Base-by-base conservation (phyloP, 2,888 invertebrate genomes). In the Parascotia fuliginaria region DNA sequence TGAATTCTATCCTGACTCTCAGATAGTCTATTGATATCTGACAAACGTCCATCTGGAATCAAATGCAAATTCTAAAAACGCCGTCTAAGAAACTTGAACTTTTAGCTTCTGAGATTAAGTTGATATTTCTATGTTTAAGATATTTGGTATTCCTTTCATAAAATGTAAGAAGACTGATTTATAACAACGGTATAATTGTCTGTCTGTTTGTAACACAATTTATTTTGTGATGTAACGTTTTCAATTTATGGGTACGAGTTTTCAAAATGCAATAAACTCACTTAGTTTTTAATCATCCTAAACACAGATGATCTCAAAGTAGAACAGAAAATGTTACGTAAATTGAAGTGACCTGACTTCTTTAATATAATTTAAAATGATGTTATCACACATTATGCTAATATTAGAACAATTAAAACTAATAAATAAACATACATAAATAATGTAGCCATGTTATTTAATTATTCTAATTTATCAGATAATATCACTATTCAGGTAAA, bases 151-250 rank as follows among this genome's bases (percentile, higher is more conserved):
- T 46, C 14, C n/a, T 13, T 44, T 58, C 31, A 33, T 27, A 37
- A 14, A 45, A 45, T 31, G 49, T 42, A 64, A 46, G 22, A 42
- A 39, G 24, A 43, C 44, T 31, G 75, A 80, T 81, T 81, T 83
- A 79, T 78, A 76, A 74, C 70, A 62, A 68, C 56, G 57, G 63
- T 72, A 70, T 79, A 77, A 81, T 82, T 79, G 75, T 80, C 71
- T 56, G 70, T 73, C 67, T 67, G 72, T 69, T 43, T 40, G 60
- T 66, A 4, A 7, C 1, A 3, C 5, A 5, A 19, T 3, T 2
- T 19, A 19, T 19, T 19, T 19, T 19, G 19, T 19, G 19, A 19
- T 19, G 19, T 5, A 3, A 19, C 3, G n/a, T n/a, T n/a, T n/a
- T n/a, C n/a, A n/a, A n/a, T n/a, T n/a, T n/a, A n/a, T n/a, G n/a